Evolutionary conservation across 2,888 invertebrate species (phyloP).

Genomic region (Oligia latruncula): DNA sequence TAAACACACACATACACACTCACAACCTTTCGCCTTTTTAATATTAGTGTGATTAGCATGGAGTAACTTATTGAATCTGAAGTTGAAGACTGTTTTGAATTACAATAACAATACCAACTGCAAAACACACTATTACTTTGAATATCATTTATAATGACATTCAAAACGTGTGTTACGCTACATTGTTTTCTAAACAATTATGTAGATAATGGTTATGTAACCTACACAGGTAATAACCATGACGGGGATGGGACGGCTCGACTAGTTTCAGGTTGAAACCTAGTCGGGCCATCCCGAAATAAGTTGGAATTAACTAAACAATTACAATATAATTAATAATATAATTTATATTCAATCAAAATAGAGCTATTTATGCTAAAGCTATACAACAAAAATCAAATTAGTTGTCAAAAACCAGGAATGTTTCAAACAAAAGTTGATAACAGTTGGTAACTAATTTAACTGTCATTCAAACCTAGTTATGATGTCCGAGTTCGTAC

Average conservation of each 20-base stretch:
- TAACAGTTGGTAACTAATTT: neutral
- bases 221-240: too few species aligned
- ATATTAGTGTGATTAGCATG: neutral
- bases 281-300: neutral
- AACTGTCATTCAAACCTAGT: slow-evolving; percentile 2
- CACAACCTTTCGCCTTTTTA: too few species aligned
- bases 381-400: neutral
- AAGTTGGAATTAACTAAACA: neutral
- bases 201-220: neutral
- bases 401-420: neutral
- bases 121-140: neutral
- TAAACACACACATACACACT: too few species aligned
- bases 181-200: slow-evolving; percentile 1
- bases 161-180: neutral
- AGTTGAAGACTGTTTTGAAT: neutral
- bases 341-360: neutral
- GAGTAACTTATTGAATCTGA: neutral
- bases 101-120: neutral
- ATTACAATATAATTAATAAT: neutral
- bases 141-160: neutral
- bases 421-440: neutral
- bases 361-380: neutral
- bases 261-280: neutral
- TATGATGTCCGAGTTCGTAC: neutral
- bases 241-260: too few species aligned